These are phyloP conservation scores for Pluvialis apricaria DNA, from an alignment of 2,113 vertebrate genomes.

Conservation along the genomic window DNA sequence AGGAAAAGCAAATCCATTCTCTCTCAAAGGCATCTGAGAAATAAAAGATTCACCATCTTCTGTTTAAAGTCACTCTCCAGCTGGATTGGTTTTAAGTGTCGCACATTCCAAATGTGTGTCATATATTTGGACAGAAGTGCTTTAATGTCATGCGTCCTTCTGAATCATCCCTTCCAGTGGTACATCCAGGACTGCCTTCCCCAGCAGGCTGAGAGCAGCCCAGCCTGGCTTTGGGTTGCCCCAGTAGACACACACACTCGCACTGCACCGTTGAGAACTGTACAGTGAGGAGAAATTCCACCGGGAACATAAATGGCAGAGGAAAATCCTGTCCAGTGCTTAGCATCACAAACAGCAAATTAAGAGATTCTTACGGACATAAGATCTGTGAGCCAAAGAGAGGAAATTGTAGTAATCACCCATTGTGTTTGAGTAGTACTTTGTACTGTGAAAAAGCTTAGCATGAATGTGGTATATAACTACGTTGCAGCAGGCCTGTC, in stretches of 20 bases:
- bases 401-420: constrained; percentile 37
- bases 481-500: neutral
- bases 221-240: neutral
- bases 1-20: neutral
- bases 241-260: accelerated
- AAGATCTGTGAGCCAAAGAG: neutral
- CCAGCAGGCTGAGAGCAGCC: neutral
- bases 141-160: neutral
- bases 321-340: neutral
- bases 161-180: neutral
- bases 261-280: neutral
- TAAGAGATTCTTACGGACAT: constrained; percentile 2
- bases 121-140: neutral
- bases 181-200: neutral
- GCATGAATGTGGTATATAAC: neutral
- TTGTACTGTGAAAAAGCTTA: constrained; percentile 24
- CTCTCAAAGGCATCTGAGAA: neutral
- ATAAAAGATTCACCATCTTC: neutral
- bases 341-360: neutral
- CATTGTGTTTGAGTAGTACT: constrained; percentile 31
- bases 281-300: neutral
- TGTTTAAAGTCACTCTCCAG: neutral
- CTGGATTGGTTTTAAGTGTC: neutral
- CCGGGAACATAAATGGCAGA: neutral
- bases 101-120: neutral